Conservation (phyloP, 2,888 invertebrate species). For the Ischnura elegans region DNA sequence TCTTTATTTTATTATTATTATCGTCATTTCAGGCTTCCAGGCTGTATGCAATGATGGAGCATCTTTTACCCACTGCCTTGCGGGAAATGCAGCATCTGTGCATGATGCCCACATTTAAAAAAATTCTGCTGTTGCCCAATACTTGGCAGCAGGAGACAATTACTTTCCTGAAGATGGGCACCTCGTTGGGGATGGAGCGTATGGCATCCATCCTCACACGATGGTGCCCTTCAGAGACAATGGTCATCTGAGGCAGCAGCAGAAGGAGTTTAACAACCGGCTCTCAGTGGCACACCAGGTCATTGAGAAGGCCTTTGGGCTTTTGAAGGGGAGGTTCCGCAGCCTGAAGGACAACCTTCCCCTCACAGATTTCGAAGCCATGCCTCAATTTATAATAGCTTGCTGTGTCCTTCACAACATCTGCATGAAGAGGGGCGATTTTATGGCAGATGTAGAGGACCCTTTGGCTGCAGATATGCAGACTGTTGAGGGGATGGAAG, state of each 20-base stretch:
- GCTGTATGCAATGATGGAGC: not conserved
- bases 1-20: no score
- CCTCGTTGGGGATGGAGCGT: not conserved
- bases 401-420: not conserved
- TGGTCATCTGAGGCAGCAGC: not conserved
- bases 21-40: not conserved
- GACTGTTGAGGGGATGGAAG: no score
- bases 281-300: not conserved
- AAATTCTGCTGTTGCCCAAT: not conserved
- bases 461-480: no score
- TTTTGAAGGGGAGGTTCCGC: not conserved
- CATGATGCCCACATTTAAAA: not conserved
- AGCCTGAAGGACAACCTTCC: not conserved
- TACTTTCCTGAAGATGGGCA: not conserved
- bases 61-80: not conserved
- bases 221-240: not conserved
- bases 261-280: not conserved
- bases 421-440: no score
- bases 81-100: not conserved
- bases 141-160: not conserved
- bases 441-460: no score
- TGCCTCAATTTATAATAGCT: not conserved
- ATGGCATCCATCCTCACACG: conserved; percentile 1
- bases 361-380: not conserved
- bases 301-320: not conserved